phyloP scores from a whole-genome alignment of 2,113 vertebrate genomes.

The Phoxinus phoxinus region DNA sequence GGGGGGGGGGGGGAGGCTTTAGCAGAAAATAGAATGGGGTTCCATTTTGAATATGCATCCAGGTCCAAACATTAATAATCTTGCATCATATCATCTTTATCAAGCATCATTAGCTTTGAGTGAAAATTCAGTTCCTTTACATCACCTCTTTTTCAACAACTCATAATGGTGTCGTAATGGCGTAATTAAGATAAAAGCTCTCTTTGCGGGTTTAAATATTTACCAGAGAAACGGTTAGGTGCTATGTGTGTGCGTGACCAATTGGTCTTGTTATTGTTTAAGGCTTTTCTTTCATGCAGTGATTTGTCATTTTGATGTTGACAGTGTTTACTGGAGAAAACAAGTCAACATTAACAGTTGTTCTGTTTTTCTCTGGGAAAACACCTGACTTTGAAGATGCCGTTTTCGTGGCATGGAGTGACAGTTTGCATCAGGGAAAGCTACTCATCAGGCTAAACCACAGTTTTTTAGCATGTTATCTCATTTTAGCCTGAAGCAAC shows the following conservation, averaged over 20 bases:
- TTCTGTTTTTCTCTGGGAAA: not conserved
- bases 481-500: conserved; percentile 17
- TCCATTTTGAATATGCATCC: not conserved
- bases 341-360: not conserved
- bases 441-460: conserved; percentile 15
- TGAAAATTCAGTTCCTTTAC: not conserved
- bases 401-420: not conserved
- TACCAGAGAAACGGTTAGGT: not conserved
- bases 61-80: not conserved
- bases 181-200: not conserved
- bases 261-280: not conserved
- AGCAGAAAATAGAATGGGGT: not conserved
- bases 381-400: conserved; percentile 12
- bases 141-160: not conserved
- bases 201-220: conserved; percentile 4
- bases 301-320: not conserved
- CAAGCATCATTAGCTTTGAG: not conserved
- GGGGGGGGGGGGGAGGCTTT: too few species aligned
- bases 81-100: not conserved
- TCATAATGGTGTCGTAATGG: not conserved
- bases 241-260: not conserved
- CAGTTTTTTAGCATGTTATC: conserved; percentile 33
- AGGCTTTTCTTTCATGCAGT: not conserved
- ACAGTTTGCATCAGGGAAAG: conserved; percentile 15
- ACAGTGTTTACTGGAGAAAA: not conserved